Evolutionary conservation across 1,140 invertebrate species (phyloP).

Genomic region (Coenobita brevimanus): DNA sequence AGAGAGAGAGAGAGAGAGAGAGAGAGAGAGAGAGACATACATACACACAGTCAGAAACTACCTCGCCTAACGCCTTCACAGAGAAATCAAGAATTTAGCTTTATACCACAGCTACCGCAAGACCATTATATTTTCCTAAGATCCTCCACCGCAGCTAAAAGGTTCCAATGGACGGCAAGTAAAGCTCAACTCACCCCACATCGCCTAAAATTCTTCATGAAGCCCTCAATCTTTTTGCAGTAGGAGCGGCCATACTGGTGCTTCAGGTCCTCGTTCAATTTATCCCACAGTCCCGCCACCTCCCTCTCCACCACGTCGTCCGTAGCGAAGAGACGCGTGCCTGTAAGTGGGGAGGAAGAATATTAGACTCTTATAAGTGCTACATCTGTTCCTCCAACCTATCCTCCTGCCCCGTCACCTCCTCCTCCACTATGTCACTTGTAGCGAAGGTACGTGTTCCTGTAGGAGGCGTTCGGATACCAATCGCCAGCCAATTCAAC

Average conservation of each 20-base stretch:
- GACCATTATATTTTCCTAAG: not conserved
- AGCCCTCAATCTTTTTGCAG: conserved; percentile 32
- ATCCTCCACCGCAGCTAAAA: not conserved
- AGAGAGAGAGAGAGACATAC: too few species aligned
- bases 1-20: not conserved
- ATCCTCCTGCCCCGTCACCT: conserved; percentile 8
- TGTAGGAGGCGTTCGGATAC: too few species aligned
- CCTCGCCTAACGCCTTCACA: too few species aligned
- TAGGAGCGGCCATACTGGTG: conserved; percentile 12
- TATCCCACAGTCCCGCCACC: conserved; percentile 1
- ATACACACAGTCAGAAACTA: not conserved
- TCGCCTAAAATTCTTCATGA: conserved; percentile 42
- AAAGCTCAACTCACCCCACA: conserved; percentile 10
- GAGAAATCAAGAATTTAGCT: too few species aligned
- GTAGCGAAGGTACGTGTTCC: conserved; percentile 29
- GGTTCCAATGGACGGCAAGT: not conserved
- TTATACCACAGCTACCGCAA: too few species aligned
- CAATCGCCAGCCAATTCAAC: too few species aligned
- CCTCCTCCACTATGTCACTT: not conserved
- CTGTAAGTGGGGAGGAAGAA: conserved; percentile 1
- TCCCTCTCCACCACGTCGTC: conserved; percentile 25
- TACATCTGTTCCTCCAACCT: too few species aligned
- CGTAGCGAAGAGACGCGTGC: conserved; percentile 27
- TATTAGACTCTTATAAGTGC: too few species aligned
- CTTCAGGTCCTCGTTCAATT: conserved; percentile 10